These are phyloP conservation scores for Sinonovacula constricta DNA, from an alignment of 1,140 invertebrate genomes.

Conservation along the genomic window DNA sequence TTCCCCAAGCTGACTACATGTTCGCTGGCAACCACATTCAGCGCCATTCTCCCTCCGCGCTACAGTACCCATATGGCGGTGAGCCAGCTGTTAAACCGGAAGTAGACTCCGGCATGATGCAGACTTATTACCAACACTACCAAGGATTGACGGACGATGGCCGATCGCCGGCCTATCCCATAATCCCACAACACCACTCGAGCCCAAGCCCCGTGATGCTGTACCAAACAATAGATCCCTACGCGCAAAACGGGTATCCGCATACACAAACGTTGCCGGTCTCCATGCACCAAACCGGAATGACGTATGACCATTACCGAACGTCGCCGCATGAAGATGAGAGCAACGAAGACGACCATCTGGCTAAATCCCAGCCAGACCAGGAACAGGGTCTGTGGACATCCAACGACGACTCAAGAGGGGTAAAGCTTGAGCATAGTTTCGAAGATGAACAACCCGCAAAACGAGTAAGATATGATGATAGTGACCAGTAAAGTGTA, in stretches of 20 bases:
- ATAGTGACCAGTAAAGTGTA: no score
- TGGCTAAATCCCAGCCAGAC: background rate
- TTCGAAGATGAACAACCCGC: constrained; percentile 16
- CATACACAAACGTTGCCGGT: background rate
- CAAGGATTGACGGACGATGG: no score
- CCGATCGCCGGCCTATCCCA: no score
- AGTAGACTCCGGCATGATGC: no score
- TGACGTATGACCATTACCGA: constrained; percentile 21
- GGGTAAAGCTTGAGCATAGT: constrained; percentile 4
- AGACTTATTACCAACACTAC: no score
- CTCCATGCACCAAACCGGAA: background rate
- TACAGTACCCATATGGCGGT: constrained; percentile 19
- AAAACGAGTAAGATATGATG: constrained; percentile 28
- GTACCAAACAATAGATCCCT: background rate
- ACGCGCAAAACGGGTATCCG: background rate
- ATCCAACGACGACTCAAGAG: background rate
- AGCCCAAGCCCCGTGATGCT: background rate
- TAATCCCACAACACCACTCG: background rate
- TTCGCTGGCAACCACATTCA: background rate
- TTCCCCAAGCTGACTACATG: background rate
- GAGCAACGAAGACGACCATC: background rate
- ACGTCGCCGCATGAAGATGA: constrained; percentile 16
- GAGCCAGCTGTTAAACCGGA: background rate
- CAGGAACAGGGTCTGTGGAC: constrained; percentile 30
- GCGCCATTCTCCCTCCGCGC: no score